These are phyloP conservation scores for Alectura lathami DNA, from an alignment of 2,113 vertebrate genomes.

Conservation along the genomic window DNA sequence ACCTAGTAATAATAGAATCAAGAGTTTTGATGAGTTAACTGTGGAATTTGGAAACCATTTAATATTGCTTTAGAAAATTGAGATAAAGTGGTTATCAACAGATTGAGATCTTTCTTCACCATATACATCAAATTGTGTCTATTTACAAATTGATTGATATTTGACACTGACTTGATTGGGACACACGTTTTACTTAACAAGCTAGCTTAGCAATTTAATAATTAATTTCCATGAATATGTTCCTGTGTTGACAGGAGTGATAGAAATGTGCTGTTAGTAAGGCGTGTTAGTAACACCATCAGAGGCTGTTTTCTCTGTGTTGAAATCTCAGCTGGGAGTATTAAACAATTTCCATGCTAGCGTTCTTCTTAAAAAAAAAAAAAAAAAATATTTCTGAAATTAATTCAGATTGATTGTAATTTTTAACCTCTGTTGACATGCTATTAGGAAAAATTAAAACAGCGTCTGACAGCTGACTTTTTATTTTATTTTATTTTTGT, in stretches of 20 bases:
- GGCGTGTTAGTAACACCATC: rapidly evolving
- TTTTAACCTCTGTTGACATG: not conserved
- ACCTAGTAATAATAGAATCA: not conserved
- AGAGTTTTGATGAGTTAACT: not conserved
- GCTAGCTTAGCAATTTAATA: not conserved
- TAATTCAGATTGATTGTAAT: not conserved
- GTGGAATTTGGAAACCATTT: not conserved
- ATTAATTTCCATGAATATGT: not conserved
- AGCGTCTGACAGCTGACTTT: not conserved
- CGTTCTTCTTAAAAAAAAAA: no score
- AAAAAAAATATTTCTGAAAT: not conserved
- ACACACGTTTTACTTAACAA: not conserved
- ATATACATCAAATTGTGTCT: not conserved
- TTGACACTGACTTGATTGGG: not conserved
- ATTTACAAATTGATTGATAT: not conserved
- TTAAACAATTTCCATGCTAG: not conserved
- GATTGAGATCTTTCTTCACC: not conserved
- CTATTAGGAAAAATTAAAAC: not conserved
- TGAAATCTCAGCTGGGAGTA: not conserved
- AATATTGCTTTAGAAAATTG: not conserved
- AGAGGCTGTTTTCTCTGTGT: not conserved
- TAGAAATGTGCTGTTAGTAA: not conserved
- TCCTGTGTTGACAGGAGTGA: not conserved
- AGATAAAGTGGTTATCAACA: not conserved
- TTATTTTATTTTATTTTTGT: not conserved